Conservation (phyloP, 2,888 invertebrate species). For the Pseudococcus viburni region DNA sequence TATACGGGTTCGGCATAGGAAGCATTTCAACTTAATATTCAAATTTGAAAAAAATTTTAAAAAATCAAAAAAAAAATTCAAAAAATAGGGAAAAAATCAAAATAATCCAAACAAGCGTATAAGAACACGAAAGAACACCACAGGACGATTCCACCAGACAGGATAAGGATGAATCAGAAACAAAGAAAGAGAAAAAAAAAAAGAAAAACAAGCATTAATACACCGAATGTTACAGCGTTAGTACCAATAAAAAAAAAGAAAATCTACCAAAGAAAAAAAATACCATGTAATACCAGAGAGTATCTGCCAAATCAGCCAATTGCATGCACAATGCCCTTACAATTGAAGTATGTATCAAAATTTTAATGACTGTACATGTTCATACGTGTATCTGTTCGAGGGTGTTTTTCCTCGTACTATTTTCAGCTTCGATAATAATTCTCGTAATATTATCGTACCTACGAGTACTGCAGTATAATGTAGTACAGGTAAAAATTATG, state of each 20-base stretch:
- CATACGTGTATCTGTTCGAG: background rate
- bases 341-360: background rate
- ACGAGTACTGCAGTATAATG: background rate
- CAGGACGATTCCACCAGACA: background rate
- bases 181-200: constrained; percentile 67
- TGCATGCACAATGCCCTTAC: constrained; percentile 12
- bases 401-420: background rate
- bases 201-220: constrained; percentile 62
- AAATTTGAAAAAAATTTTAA: constrained; percentile 59
- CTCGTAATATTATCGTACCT: background rate
- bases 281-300: background rate
- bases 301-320: constrained; percentile 38
- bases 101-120: constrained; percentile 61
- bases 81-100: constrained; percentile 52
- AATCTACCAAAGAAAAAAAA: constrained; percentile 7
- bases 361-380: constrained; percentile 4
- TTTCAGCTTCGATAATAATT: background rate
- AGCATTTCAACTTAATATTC: constrained; percentile 71
- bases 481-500: background rate
- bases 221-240: constrained; percentile 40
- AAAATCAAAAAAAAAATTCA: constrained; percentile 55
- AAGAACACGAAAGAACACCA: constrained; percentile 25
- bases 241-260: constrained; percentile 41
- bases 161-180: constrained; percentile 48
- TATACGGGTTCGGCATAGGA: constrained; percentile 88